These are phyloP conservation scores for Drosophila quadrilineata DNA, from an alignment of 1,140 invertebrate genomes.

Conservation along the genomic window DNA sequence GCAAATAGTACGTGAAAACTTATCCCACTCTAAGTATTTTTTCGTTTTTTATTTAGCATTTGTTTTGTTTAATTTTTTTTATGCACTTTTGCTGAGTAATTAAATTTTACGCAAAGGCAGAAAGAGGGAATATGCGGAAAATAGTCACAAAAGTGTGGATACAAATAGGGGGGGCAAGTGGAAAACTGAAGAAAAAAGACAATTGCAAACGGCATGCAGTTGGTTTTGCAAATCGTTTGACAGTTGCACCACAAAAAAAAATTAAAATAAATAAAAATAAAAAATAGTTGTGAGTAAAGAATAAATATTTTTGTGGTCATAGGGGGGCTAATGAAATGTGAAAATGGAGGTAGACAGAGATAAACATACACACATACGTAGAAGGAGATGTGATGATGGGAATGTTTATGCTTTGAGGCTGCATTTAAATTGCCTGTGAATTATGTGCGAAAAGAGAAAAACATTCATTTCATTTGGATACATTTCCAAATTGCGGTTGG, in stretches of 20 bases:
- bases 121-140: too few species aligned
- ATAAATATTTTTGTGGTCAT: constrained; percentile 40
- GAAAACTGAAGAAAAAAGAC: constrained; percentile 41
- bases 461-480: constrained; percentile 32
- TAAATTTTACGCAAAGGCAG: constrained; percentile 61
- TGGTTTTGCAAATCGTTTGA: constrained; percentile 78
- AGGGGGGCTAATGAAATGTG: not conserved
- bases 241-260: constrained; percentile 32
- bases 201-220: constrained; percentile 65
- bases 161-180: constrained; percentile 56
- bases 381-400: constrained; percentile 1
- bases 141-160: constrained; percentile 52
- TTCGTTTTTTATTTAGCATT: too few species aligned
- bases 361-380: not conserved
- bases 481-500: constrained; percentile 62
- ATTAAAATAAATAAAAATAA: constrained; percentile 28
- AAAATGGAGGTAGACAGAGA: not conserved
- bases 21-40: constrained; percentile 9
- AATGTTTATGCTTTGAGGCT: constrained; percentile 23
- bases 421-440: constrained; percentile 69
- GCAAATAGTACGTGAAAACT: constrained; percentile 49
- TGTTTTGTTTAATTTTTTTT: too few species aligned
- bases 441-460: constrained; percentile 74
- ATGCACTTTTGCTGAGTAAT: constrained; percentile 58
- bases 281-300: too few species aligned